Conservation (phyloP, 2,113 vertebrate genomes). For the Syngnathus typhle region DNA sequence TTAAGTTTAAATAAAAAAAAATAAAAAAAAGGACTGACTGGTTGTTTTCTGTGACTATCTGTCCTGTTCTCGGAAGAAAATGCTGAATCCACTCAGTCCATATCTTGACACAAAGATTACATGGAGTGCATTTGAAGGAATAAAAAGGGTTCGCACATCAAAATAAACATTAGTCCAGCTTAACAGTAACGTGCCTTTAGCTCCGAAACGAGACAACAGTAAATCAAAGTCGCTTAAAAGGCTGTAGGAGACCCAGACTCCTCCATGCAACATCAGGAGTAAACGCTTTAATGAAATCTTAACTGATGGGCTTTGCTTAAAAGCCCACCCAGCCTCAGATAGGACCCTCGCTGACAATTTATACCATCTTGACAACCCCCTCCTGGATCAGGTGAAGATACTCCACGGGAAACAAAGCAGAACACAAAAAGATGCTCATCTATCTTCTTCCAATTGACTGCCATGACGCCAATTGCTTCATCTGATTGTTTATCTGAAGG, state of each 20-base stretch:
- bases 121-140: conserved; percentile 18
- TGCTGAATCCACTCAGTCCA: conserved; percentile 39
- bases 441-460: neutral
- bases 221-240: conserved; percentile 55
- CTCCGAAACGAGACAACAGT: conserved; percentile 55
- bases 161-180: conserved; percentile 49
- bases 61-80: conserved; percentile 30
- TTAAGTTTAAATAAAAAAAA: neutral
- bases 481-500: conserved; percentile 24
- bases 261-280: conserved; percentile 42
- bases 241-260: conserved; percentile 39
- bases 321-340: conserved; percentile 67
- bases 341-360: conserved; percentile 53
- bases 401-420: conserved; percentile 19
- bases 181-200: conserved; percentile 61
- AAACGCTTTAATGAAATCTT: conserved; percentile 67
- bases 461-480: neutral
- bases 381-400: conserved; percentile 21
- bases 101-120: conserved; percentile 62
- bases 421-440: conserved; percentile 4
- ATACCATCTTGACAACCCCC: conserved; percentile 48
- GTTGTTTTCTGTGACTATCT: conserved; percentile 5
- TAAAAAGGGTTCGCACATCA: conserved; percentile 18
- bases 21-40: neutral
- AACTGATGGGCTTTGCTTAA: conserved; percentile 72